Evolutionary conservation across 2,888 invertebrate genomes (phyloP).

Genomic region (Cacoxenus indagator): DNA sequence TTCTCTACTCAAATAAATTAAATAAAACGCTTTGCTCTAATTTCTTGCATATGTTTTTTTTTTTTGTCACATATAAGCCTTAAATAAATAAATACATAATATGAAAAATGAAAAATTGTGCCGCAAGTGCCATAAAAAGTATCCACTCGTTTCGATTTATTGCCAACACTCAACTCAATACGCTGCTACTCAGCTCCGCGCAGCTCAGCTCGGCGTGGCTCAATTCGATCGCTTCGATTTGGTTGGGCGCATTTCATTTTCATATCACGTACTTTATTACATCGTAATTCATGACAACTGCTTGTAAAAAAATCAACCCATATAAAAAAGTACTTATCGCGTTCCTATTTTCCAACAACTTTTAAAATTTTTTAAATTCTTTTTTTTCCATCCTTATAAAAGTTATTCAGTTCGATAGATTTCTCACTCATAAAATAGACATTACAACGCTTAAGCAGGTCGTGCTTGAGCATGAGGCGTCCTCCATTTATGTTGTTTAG

Average conservation of each 20-base stretch:
- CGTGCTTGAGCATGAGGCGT: neutral
- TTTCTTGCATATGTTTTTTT: neutral
- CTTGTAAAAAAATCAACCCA: neutral
- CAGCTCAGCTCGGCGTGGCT: neutral
- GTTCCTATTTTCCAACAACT: slow-evolving; percentile 22
- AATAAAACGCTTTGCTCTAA: neutral
- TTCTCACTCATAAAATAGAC: slow-evolving; percentile 53
- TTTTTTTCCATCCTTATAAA: neutral
- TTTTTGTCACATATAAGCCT: too few species aligned
- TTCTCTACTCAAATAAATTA: too few species aligned
- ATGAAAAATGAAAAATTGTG: too few species aligned
- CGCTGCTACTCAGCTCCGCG: neutral
- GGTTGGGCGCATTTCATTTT: slow-evolving; percentile 40
- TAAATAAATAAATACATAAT: too few species aligned
- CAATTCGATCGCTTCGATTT: neutral
- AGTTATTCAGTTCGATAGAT: slow-evolving; percentile 55
- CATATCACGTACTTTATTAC: slow-evolving; percentile 63
- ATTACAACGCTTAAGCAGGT: slow-evolving; percentile 51
- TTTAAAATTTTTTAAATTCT: neutral
- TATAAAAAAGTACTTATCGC: slow-evolving; percentile 20
- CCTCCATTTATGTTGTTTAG: neutral
- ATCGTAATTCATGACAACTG: slow-evolving; percentile 59
- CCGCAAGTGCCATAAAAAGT: too few species aligned
- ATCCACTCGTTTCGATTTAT: too few species aligned
- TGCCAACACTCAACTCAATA: too few species aligned